Percentiles rank a stretch among this genome's conserved stretches.
These are phyloP conservation scores for Cassiopea andromeda DNA, from an alignment of 30 jellyfish, hydroid and myxozoan species.

Conservation along the genomic window DNA sequence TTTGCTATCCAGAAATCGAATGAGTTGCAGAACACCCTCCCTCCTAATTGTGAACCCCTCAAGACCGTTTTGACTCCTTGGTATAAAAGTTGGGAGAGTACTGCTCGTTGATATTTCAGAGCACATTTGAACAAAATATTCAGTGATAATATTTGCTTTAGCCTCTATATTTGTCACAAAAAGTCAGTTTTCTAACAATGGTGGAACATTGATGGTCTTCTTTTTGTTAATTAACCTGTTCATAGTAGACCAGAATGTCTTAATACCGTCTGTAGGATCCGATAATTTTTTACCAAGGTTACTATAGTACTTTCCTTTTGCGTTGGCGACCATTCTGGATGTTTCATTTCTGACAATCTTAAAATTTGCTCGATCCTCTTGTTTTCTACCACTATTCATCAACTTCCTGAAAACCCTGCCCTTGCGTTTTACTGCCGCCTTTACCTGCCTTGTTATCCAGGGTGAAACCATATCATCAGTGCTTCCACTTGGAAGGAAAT, in stretches of 20 bases:
- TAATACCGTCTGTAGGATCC: conserved; percentile 19
- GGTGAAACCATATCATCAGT: too few relatives aligned
- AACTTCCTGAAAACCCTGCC: conserved; percentile 48
- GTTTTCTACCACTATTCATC: conserved; percentile 38
- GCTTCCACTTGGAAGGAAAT: too few relatives aligned
- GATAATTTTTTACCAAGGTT: conserved; percentile 59
- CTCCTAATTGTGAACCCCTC: background rate
- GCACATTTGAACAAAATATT: background rate
- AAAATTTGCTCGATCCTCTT: too few relatives aligned
- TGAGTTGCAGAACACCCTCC: background rate
- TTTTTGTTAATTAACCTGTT: conserved; percentile 44
- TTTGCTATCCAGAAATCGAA: background rate
- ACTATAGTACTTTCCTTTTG: conserved; percentile 39
- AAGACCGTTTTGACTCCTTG: background rate
- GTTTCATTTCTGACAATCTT: too few relatives aligned
- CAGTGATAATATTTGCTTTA: conserved; percentile 16
- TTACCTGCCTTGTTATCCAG: conserved; percentile 64
- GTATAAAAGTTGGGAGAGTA: background rate
- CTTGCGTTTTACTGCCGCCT: conserved; percentile 48
- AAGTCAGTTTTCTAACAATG: conserved; percentile 50
- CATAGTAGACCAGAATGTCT: conserved; percentile 38
- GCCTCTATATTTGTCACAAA: conserved; percentile 40
- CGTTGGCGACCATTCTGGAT: too few relatives aligned
- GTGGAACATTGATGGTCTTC: conserved; percentile 19
- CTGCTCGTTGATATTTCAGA: background rate